phyloP scores from a whole-genome alignment of 2,797 vertebrate species.

The Lophotriccus pileatus region DNA sequence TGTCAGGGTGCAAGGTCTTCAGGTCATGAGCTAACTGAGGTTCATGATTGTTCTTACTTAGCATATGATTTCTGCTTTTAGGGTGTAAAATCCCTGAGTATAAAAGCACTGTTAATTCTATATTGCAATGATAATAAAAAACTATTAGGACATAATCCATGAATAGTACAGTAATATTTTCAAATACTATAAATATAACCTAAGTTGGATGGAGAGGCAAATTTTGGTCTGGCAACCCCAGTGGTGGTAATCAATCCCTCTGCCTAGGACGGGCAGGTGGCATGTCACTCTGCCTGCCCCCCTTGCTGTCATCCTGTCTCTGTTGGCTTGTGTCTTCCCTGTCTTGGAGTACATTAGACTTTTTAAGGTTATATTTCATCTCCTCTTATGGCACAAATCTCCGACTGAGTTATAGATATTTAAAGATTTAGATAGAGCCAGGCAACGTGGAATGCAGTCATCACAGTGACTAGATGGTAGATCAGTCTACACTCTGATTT shows the following conservation, averaged over 20 bases:
- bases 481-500: background rate
- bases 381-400: background rate
- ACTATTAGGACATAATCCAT: background rate
- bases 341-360: background rate
- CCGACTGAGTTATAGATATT: background rate
- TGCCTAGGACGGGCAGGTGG: constrained; percentile 34
- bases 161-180: constrained; percentile 21
- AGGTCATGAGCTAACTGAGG: background rate
- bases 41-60: rapidly evolving
- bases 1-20: background rate
- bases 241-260: constrained; percentile 6
- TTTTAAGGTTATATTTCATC: background rate
- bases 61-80: background rate
- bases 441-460: background rate
- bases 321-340: background rate
- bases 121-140: background rate
- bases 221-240: background rate
- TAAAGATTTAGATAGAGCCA: background rate
- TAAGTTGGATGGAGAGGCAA: background rate
- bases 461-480: background rate
- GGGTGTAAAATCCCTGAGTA: background rate
- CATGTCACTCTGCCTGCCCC: background rate
- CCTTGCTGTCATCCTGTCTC: background rate
- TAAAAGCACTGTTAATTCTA: background rate
- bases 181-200: constrained; percentile 54